Percentiles rank a stretch among this genome's conserved stretches.
These are phyloP conservation scores for Leptinotarsa undecemlineata DNA, from an alignment of 1,140 invertebrate species.

Conservation along the genomic window DNA sequence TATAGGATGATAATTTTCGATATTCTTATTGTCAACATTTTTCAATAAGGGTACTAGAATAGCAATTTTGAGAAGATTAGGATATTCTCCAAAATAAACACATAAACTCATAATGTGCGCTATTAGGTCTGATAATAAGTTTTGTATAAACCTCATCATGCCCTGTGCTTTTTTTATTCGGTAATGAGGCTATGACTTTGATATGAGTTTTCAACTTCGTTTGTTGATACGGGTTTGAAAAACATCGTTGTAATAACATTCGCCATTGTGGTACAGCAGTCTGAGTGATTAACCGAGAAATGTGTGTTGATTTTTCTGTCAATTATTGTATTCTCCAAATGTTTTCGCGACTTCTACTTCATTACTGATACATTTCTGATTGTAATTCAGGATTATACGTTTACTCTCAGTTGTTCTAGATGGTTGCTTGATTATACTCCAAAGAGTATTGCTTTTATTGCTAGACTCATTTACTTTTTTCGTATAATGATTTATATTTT, in stretches of 20 bases:
- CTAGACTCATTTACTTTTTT: no score
- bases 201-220: not conserved
- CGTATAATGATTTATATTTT: no score
- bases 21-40: no score
- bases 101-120: not conserved
- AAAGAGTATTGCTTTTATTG: slow-evolving; percentile 9
- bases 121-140: not conserved
- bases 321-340: slow-evolving; percentile 14
- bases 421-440: slow-evolving; percentile 4
- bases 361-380: slow-evolving; percentile 15
- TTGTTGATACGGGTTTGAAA: not conserved
- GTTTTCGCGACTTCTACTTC: slow-evolving; percentile 13
- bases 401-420: slow-evolving; percentile 10
- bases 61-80: no score
- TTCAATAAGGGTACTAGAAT: no score
- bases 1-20: no score
- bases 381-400: slow-evolving; percentile 12
- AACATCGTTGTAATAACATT: not conserved
- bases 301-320: not conserved
- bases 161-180: not conserved
- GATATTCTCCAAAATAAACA: not conserved
- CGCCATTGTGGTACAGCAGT: not conserved
- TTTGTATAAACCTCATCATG: not conserved
- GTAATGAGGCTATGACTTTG: not conserved
- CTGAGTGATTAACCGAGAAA: not conserved